A percentile compares a stretch with the other conserved stretches of the same genome.
These are phyloP conservation scores for Petromus typicus DNA, from an alignment of 2,113 vertebrate species.

Conservation along the genomic window DNA sequence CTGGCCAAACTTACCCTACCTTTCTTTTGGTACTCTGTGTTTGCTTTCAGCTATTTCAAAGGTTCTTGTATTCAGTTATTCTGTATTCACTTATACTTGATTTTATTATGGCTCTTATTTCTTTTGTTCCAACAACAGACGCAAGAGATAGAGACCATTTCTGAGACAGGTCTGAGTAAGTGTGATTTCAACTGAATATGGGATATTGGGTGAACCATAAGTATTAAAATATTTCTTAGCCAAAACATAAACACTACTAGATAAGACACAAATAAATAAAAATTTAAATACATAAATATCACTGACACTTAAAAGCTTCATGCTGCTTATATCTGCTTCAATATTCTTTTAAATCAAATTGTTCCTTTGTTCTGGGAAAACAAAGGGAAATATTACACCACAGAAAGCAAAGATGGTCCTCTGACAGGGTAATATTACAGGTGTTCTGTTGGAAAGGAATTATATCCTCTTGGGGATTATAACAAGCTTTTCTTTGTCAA, in stretches of 20 bases:
- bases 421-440: constrained; percentile 8
- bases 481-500: constrained; percentile 19
- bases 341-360: constrained; percentile 9
- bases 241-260: neutral
- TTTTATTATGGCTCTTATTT: neutral
- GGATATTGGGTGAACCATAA: neutral
- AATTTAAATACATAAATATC: neutral
- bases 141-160: neutral
- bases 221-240: neutral
- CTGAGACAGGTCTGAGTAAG: neutral
- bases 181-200: neutral
- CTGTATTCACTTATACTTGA: neutral
- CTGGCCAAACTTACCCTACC: neutral
- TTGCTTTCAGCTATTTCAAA: neutral
- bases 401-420: neutral
- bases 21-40: neutral
- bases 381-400: constrained; percentile 33
- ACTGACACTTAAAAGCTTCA: constrained; percentile 2
- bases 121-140: neutral
- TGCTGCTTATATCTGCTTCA: constrained; percentile 17
- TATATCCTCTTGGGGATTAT: neutral
- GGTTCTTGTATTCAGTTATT: neutral
- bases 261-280: neutral
- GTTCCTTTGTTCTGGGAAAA: constrained; percentile 30
- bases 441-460: neutral